A percentile compares a stretch with the other conserved stretches of the same genome.
Evolutionary conservation across 2,888 invertebrate genomes (phyloP).

Genomic region (Drosophila koepferae): DNA sequence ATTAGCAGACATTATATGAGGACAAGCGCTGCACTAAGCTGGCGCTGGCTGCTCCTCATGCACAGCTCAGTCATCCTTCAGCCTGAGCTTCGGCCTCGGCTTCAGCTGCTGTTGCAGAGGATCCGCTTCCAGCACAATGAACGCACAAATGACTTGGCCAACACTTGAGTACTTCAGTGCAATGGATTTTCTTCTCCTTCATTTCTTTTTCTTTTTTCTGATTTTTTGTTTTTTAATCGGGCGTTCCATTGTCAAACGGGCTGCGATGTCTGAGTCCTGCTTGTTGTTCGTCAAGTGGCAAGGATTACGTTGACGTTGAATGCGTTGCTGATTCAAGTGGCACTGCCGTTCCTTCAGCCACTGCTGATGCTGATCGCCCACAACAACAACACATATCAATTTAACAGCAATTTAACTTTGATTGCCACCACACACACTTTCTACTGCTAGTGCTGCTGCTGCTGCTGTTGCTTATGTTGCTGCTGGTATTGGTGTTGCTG

Average conservation of each 20-base stretch:
- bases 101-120: slow-evolving; percentile 27
- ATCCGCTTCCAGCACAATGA: slow-evolving; percentile 62
- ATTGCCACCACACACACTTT: slow-evolving; percentile 45
- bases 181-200: slow-evolving; percentile 17
- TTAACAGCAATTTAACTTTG: slow-evolving; percentile 58
- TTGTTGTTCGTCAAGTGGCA: slow-evolving; percentile 59
- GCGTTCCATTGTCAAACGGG: slow-evolving; percentile 61
- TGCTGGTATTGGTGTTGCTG: slow-evolving; percentile 16
- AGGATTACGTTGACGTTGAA: slow-evolving; percentile 76
- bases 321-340: slow-evolving; percentile 71
- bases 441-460: slow-evolving; percentile 18
- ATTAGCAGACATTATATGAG: slow-evolving; percentile 75
- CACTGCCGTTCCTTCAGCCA: slow-evolving; percentile 10
- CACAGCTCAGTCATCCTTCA: slow-evolving; percentile 29
- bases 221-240: slow-evolving; percentile 64
- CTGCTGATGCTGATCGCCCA: slow-evolving; percentile 16
- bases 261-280: slow-evolving; percentile 28
- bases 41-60: slow-evolving; percentile 23
- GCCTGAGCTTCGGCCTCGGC: slow-evolving; percentile 1
- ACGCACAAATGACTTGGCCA: slow-evolving; percentile 76
- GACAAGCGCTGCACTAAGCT: slow-evolving; percentile 48
- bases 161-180: slow-evolving; percentile 70
- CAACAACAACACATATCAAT: slow-evolving; percentile 42
- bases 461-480: slow-evolving; percentile 15
- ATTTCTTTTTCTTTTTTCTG: slow-evolving; percentile 11